A percentile compares a stretch with the other conserved stretches of the same genome.
phyloP scores from a whole-genome alignment of 2,797 vertebrate genomes.

The Melopsittacus undulatus region DNA sequence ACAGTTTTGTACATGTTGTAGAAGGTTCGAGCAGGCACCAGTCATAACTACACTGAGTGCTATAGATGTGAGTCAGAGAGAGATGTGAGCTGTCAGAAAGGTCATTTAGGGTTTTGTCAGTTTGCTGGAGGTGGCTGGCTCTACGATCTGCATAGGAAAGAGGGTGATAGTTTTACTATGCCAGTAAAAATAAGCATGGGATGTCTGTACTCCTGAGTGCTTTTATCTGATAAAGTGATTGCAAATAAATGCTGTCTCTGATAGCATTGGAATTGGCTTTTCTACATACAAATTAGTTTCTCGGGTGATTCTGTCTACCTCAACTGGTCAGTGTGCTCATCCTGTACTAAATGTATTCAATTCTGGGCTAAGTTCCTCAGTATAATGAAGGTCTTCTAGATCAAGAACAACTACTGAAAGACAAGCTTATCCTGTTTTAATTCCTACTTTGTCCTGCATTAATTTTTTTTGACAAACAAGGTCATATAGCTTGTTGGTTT shows the following conservation, averaged over 20 bases:
- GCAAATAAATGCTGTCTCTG: background rate
- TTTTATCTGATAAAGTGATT: background rate
- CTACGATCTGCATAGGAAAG: background rate
- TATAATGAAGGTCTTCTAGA: background rate
- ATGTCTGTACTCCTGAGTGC: background rate
- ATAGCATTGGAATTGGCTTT: background rate
- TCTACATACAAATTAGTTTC: background rate
- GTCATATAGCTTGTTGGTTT: rapidly evolving
- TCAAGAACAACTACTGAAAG: background rate
- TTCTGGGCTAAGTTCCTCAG: background rate
- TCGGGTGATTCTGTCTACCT: background rate
- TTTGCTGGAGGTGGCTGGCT: background rate
- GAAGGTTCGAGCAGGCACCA: background rate
- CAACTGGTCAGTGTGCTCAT: background rate
- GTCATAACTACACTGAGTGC: background rate
- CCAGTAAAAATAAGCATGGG: background rate
- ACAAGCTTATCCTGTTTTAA: background rate
- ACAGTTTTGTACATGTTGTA: background rate
- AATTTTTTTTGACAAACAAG: background rate
- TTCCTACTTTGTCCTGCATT: background rate
- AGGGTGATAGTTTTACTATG: background rate
- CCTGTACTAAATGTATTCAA: background rate
- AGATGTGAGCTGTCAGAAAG: background rate
- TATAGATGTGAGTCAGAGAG: background rate
- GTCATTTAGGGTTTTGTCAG: background rate